Evolutionary conservation across 1,140 invertebrate species (phyloP).

Genomic region (Akabosia matsudoensis): DNA sequence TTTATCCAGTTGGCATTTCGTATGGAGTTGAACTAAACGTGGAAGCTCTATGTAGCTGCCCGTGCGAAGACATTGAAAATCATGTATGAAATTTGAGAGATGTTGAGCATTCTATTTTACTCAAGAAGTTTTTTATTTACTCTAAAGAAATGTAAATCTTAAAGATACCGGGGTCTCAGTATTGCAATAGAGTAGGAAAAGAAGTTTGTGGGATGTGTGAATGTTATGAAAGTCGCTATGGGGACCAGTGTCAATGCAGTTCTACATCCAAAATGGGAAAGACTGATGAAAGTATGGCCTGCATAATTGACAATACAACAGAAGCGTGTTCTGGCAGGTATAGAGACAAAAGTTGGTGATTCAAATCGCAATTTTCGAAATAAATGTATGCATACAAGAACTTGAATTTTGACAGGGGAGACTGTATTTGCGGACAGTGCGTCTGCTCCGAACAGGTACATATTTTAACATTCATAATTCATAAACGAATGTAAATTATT

Average conservation of each 20-base stretch:
- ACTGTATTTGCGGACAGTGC: constrained; percentile 35
- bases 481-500: background rate
- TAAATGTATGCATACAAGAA: constrained; percentile 39
- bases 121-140: background rate
- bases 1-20: constrained; percentile 87
- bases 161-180: constrained; percentile 27
- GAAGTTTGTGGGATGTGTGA: constrained; percentile 80
- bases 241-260: constrained; percentile 81
- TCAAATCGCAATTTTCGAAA: background rate
- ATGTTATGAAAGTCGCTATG: constrained; percentile 72
- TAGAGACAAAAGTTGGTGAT: background rate
- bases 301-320: constrained; percentile 68
- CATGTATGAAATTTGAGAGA: constrained; percentile 49
- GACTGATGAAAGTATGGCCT: constrained; percentile 54
- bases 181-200: constrained; percentile 48
- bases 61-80: constrained; percentile 68
- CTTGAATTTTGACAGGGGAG: constrained; percentile 23
- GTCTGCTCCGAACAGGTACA: background rate
- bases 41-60: constrained; percentile 84
- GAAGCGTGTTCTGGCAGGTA: constrained; percentile 57
- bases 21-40: constrained; percentile 79
- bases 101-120: constrained; percentile 9
- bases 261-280: constrained; percentile 51
- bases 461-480: background rate
- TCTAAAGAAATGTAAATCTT: background rate